These are phyloP conservation scores for Cryptocephalus moraei DNA, from an alignment of 2,888 invertebrate genomes.

Conservation along the genomic window DNA sequence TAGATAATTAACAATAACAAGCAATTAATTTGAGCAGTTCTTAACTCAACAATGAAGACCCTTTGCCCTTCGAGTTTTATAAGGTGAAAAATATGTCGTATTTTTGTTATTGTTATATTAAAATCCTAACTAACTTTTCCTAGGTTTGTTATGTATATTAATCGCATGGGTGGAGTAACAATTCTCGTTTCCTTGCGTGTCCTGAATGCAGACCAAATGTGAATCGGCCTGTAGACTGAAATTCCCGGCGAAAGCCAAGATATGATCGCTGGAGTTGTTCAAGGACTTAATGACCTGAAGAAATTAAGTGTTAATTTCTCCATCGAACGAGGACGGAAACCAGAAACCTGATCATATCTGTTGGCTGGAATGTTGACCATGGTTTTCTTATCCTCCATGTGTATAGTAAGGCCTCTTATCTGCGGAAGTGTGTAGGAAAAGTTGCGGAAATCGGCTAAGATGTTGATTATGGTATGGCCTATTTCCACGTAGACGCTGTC, in stretches of 20 bases:
- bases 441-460: slow-evolving; percentile 76
- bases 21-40: no score
- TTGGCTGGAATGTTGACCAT: slow-evolving; percentile 67
- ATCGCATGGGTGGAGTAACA: slow-evolving; percentile 80
- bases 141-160: slow-evolving; percentile 71
- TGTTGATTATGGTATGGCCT: slow-evolving; percentile 79
- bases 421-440: slow-evolving; percentile 70
- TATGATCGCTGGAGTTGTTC: slow-evolving; percentile 72
- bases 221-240: slow-evolving; percentile 73
- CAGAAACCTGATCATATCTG: slow-evolving; percentile 51
- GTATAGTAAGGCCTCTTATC: slow-evolving; percentile 66
- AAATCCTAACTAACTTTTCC: slow-evolving; percentile 47
- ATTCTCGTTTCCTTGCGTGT: slow-evolving; percentile 54
- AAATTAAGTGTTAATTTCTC: neutral
- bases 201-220: slow-evolving; percentile 79
- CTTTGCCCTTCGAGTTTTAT: no score
- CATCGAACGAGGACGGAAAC: neutral
- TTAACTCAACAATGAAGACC: no score
- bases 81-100: no score
- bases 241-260: slow-evolving; percentile 72
- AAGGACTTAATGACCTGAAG: slow-evolving; percentile 60
- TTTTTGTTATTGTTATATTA: neutral
- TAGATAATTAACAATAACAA: no score
- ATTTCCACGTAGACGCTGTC: slow-evolving; percentile 76
- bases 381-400: slow-evolving; percentile 73